Evolutionary conservation across 2,888 invertebrate genomes (phyloP).

Genomic region (Heliconius sara): DNA sequence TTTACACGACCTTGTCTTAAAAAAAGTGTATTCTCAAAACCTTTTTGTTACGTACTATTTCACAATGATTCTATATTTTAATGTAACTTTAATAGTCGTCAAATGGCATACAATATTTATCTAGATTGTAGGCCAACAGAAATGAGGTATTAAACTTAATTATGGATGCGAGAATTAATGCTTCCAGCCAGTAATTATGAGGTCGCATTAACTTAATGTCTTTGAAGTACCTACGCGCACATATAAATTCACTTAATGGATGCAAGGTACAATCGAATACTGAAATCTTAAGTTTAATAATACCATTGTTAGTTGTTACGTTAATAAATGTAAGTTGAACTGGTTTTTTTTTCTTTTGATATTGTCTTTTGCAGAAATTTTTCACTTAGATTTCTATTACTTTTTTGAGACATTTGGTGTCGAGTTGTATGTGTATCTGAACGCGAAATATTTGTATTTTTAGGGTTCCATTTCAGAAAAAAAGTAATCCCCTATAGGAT

Average conservation of each 20-base stretch:
- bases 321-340: constrained; percentile 29
- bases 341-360: background rate
- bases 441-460: background rate
- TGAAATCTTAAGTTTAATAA: constrained; percentile 49
- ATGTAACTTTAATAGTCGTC: constrained; percentile 74
- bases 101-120: constrained; percentile 77
- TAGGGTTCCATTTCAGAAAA: no score
- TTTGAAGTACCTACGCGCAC: constrained; percentile 65
- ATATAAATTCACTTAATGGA: constrained; percentile 55
- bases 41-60: constrained; percentile 51
- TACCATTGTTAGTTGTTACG: constrained; percentile 38
- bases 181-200: constrained; percentile 81
- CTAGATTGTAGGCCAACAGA: constrained; percentile 80
- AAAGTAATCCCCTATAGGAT: no score
- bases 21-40: constrained; percentile 39
- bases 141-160: constrained; percentile 82
- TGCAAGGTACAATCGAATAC: constrained; percentile 51
- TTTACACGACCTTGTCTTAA: constrained; percentile 25
- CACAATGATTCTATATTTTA: constrained; percentile 69
- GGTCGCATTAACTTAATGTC: constrained; percentile 83
- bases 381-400: background rate
- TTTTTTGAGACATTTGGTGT: background rate
- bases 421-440: background rate
- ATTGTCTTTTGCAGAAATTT: background rate
- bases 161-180: constrained; percentile 83